Evolutionary conservation across 2,113 vertebrate genomes (phyloP).

Genomic region (Microcebus lehilahytsara): DNA sequence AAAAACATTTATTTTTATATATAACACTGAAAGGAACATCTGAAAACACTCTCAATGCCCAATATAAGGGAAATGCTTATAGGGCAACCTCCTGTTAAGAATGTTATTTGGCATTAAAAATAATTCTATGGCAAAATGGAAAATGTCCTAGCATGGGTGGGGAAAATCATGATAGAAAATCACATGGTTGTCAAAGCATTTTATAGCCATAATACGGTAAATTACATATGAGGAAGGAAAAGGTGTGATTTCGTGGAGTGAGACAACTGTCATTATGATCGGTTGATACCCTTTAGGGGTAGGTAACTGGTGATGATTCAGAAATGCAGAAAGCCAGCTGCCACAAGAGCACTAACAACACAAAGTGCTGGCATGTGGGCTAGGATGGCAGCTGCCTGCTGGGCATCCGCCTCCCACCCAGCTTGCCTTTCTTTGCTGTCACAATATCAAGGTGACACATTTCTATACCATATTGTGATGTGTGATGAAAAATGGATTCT

Average conservation of each 20-base stretch:
- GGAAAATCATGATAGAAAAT: background rate
- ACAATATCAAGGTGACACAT: too few relatives aligned
- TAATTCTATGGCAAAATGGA: background rate
- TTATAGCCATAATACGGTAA: background rate
- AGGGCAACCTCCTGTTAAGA: background rate
- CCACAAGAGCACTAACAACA: accelerated
- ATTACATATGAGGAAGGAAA: background rate
- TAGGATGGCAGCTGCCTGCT: accelerated
- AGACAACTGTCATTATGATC: background rate
- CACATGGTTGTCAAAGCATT: background rate
- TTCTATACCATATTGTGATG: too few relatives aligned
- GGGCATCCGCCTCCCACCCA: accelerated
- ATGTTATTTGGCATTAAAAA: background rate
- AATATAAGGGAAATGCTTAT: background rate
- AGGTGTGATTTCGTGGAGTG: background rate
- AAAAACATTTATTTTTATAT: background rate
- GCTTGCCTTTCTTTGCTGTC: too few relatives aligned
- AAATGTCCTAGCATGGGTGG: background rate
- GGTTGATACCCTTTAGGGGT: background rate
- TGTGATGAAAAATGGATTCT: too few relatives aligned
- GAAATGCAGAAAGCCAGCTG: background rate
- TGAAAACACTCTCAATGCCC: background rate
- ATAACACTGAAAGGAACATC: background rate
- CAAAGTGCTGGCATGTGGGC: too few relatives aligned
- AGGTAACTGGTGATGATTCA: background rate